Percentiles rank a stretch among this genome's conserved stretches.
phyloP scores from a whole-genome alignment of 2,888 invertebrate species.

The Acanthosepion lycidas region DNA sequence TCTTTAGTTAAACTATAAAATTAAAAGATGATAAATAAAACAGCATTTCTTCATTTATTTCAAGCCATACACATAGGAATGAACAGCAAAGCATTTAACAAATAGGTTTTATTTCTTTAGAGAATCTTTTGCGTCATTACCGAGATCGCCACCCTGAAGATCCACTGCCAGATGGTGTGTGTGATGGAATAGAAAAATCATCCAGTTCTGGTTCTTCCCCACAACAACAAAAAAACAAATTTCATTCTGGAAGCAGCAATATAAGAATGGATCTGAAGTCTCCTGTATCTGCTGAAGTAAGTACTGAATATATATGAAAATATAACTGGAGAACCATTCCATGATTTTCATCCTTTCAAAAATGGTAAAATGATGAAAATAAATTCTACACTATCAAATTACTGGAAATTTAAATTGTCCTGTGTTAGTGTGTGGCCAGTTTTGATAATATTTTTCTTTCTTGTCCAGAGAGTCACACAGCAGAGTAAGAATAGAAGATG shows the following conservation, averaged over 20 bases:
- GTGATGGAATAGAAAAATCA: conserved; percentile 48
- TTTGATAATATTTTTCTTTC: too few relatives aligned
- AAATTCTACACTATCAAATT: too few relatives aligned
- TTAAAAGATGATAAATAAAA: too few relatives aligned
- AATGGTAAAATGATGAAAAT: too few relatives aligned
- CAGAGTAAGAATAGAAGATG: too few relatives aligned
- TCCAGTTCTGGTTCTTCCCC: not conserved
- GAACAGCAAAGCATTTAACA: conserved; percentile 24
- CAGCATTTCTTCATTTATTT: not conserved
- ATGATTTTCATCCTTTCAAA: too few relatives aligned
- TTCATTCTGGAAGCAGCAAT: not conserved
- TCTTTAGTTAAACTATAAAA: too few relatives aligned
- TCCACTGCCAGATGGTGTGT: conserved; percentile 61
- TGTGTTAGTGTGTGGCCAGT: too few relatives aligned
- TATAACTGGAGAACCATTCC: too few relatives aligned
- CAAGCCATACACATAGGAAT: not conserved
- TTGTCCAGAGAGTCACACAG: too few relatives aligned
- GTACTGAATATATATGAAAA: not conserved
- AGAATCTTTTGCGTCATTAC: conserved; percentile 86
- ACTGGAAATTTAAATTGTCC: too few relatives aligned
- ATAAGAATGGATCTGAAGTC: not conserved
- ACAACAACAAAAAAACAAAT: not conserved
- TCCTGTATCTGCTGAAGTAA: not conserved
- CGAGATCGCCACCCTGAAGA: conserved; percentile 81
- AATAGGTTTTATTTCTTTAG: conserved; percentile 67